Evolutionary conservation across 2,113 vertebrate genomes (phyloP), one percentile per base, ranked within the genome.

Genomic region (Raja brachyura): DNA sequence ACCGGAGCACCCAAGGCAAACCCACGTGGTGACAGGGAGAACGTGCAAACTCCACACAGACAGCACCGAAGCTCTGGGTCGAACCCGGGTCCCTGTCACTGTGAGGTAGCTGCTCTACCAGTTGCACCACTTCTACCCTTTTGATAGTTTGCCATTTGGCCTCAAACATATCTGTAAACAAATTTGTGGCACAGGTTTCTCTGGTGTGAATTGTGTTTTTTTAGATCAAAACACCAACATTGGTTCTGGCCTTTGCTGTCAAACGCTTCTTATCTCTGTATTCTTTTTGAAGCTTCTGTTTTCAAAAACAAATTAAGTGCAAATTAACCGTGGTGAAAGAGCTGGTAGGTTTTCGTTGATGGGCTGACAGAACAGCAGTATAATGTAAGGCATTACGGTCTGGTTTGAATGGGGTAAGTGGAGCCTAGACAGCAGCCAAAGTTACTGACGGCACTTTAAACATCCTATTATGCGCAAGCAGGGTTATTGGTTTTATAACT

Each of bases 241-340:
- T 54, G 25, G 48, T 16, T 56, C 39, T 9, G 22, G 13, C 6
- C 56, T 61, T 86, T 59, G 10, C 81, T 86, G 81, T 5, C 61
- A 6, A 61, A 59, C n/a, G 2, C 6, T 61, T 86, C 59, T 66
- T 63, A 31, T 88, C 59, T 2, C n/a, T 63, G 59, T 61, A 31
- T n/a, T 18, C 59, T 88, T 66, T 88, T 66, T 39, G 63, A 88
- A 66, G 59, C 81, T 61, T 59, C 22, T 61, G 25, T 86, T 56
- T 56, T 14, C 13, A 31, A 33, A 77, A 66, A 63, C 11, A 88
- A 88, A 18, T 88, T 28, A 88, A 18, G 28, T 31, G 83, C 39
- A 88, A 66, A 63, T 88, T 88, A 63, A 63, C 28, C 31, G 83
- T 31, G 28, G n/a, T 88, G 83, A 88, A 88, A 88, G 83, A n/a